Evolutionary conservation across 2,888 invertebrate species (phyloP).

Genomic region (Galeopsomyia nigrocyanea): DNA sequence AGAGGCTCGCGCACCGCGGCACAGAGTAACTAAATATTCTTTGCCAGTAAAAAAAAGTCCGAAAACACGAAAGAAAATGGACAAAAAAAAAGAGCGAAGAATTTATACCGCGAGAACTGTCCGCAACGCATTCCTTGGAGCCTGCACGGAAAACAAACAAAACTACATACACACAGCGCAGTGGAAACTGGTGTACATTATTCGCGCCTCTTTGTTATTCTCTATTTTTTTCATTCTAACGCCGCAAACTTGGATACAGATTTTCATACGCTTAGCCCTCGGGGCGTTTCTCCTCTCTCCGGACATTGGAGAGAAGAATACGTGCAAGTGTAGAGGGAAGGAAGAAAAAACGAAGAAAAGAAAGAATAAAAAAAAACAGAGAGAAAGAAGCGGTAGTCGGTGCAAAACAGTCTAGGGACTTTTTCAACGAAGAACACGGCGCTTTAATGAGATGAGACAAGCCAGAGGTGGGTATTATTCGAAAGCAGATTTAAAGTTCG

Average conservation of each 20-base stretch:
- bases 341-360: conserved; percentile 36
- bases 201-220: conserved; percentile 7
- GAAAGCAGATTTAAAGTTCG: conserved; percentile 66
- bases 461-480: conserved; percentile 59
- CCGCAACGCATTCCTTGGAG: background rate
- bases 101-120: background rate
- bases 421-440: conserved; percentile 38
- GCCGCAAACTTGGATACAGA: conserved; percentile 7
- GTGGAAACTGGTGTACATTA: conserved; percentile 9
- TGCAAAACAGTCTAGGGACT: conserved; percentile 39
- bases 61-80: too few relatives aligned
- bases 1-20: too few relatives aligned
- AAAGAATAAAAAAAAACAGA: conserved; percentile 40
- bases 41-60: too few relatives aligned
- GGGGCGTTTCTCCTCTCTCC: conserved; percentile 2
- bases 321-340: conserved; percentile 22
- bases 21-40: too few relatives aligned
- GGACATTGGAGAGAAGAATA: conserved; percentile 9
- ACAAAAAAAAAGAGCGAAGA: background rate
- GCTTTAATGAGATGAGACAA: conserved; percentile 59
- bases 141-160: background rate
- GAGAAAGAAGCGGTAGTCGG: conserved; percentile 39
- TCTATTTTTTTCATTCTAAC: conserved; percentile 18
- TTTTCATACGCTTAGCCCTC: conserved; percentile 31
- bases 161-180: background rate